Evolutionary conservation across 2,797 vertebrate species (phyloP), one percentile per base, ranked within the genome.

Genomic region (Paguma larvata): DNA sequence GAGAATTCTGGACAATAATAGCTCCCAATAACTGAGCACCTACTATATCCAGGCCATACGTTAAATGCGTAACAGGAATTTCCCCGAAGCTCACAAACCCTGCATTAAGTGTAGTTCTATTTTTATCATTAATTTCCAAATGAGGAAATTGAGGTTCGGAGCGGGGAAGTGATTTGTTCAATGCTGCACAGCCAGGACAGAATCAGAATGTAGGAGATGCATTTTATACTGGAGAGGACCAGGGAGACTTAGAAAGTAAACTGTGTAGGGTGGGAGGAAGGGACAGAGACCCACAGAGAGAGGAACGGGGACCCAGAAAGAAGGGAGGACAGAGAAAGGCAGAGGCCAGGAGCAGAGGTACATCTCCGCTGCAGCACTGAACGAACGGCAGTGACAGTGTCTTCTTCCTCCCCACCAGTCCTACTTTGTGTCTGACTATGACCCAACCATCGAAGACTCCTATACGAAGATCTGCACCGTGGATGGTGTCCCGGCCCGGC

Each of bases 381-480:
- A 4, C 10, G 91, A 53, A 96, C 56, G 4, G 0, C 12, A 7
- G 27, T 75, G 46, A 75, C 15, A 14, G 6, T 63, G 85, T 32
- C 78, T 82, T 59, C 23, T 84, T 38, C 65, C 59, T 15, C 53
- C 41, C 70, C 41, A 27, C 25, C 98, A 99, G 99, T 99, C 99
- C 6, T 99, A 99, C 98, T 99, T 99, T 78, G 99, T 99, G 97
- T 99, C 99, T 3, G 99, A 99, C 98, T 99, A 99, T 21, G 99
- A 99, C 98, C 99, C 99, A 21, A 99, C 99, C 94, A 99, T 99
- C 14, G 99, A 99, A 94, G 99, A 99, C 97, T 99, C 99, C 27
- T 99, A 99, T 98, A 99, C 99, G 23, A 99, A 99, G 98, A 99
- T 99, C 96, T 99, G 99, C 75, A 98, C 96, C 0, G 99, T 99